Percentiles rank a stretch among this genome's conserved stretches.
Evolutionary conservation across 2,113 vertebrate species (phyloP).

Genomic region (Leptosomus discolor): DNA sequence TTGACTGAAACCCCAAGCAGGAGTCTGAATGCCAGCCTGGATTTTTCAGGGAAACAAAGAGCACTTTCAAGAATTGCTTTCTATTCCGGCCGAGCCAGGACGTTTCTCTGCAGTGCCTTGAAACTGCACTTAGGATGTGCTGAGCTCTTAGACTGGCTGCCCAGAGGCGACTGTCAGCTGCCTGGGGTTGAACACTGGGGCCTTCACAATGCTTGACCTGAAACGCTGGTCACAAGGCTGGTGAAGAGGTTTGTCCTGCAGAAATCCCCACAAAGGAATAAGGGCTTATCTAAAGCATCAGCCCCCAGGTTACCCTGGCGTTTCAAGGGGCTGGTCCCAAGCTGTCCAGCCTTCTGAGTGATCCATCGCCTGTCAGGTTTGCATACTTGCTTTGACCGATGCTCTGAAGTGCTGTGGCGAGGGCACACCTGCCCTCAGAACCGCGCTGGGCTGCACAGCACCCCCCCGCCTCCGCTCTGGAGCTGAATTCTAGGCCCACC

Average conservation of each 20-base stretch:
- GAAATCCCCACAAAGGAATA: not conserved
- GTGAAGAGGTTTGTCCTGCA: constrained; percentile 6
- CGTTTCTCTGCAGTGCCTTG: constrained; percentile 16
- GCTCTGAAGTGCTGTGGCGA: not conserved
- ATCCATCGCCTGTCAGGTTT: constrained; percentile 45
- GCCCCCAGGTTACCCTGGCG: not conserved
- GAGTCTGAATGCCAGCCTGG: constrained; percentile 44
- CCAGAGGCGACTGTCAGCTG: not conserved
- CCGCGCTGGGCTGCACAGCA: not conserved
- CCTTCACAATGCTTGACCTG: not conserved
- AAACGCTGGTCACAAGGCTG: not conserved
- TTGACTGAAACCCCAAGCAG: constrained; percentile 2
- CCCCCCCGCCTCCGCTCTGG: not conserved
- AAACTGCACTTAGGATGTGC: constrained; percentile 18
- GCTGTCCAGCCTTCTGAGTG: constrained; percentile 9
- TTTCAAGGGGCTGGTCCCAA: not conserved
- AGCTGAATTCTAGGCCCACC: not conserved
- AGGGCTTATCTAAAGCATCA: constrained; percentile 16
- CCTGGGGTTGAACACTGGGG: not conserved
- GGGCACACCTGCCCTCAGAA: constrained; percentile 9
- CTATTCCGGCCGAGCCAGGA: constrained; percentile 21
- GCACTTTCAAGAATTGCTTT: constrained; percentile 51
- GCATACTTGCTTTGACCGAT: constrained; percentile 22
- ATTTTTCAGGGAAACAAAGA: constrained; percentile 52
- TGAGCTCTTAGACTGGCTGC: not conserved